Evolutionary conservation across 2,113 vertebrate species (phyloP).

Genomic region (Nymphicus hollandicus): DNA sequence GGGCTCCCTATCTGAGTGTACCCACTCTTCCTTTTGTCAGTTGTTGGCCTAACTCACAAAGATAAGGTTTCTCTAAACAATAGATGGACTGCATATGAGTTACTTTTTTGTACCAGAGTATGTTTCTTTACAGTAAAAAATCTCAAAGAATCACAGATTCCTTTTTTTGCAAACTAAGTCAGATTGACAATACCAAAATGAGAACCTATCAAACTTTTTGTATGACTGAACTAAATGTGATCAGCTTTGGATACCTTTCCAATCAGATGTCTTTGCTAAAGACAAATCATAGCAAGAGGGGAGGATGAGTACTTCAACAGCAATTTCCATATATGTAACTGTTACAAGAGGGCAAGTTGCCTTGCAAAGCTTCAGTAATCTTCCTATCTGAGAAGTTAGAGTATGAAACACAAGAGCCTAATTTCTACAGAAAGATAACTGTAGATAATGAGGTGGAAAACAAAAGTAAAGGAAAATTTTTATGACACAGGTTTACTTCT

Average conservation of each 20-base stretch:
- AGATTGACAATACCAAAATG: background rate
- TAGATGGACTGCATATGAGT: background rate
- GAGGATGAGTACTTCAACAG: background rate
- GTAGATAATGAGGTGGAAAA: background rate
- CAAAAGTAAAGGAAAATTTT: background rate
- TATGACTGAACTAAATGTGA: background rate
- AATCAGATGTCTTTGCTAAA: background rate
- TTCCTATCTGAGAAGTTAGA: background rate
- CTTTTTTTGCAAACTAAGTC: background rate
- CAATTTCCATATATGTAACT: background rate
- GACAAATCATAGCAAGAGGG: background rate
- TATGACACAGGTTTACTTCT: background rate
- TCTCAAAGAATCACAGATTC: background rate
- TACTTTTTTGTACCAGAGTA: background rate
- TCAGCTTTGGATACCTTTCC: background rate
- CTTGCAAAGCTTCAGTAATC: background rate
- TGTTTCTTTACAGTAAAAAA: background rate
- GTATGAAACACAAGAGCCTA: background rate
- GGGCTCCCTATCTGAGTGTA: background rate
- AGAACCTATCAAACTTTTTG: background rate
- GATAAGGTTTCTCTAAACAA: background rate
- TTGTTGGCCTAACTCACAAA: background rate
- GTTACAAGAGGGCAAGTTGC: background rate
- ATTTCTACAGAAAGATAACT: background rate
- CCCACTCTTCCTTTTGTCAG: background rate